Evolutionary conservation across 2,113 vertebrate genomes (phyloP).

Genomic region (Brachypteracias leptosomus): DNA sequence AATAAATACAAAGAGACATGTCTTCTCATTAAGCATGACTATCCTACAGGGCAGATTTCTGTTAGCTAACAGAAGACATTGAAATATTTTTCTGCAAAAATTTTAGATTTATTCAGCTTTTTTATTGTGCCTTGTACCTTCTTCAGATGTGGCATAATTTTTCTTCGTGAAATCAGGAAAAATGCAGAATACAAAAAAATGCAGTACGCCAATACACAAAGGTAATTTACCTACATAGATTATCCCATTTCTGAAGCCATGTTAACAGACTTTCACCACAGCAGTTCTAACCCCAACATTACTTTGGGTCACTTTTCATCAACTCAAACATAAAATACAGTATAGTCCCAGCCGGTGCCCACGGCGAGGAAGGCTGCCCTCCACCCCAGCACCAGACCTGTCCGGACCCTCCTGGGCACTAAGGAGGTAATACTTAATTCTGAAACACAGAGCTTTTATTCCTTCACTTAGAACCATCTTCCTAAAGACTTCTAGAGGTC

Average conservation of each 20-base stretch:
- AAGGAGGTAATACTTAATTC: neutral
- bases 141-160: neutral
- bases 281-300: neutral
- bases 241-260: neutral
- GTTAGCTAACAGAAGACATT: neutral
- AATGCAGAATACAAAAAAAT: neutral
- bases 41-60: neutral
- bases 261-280: neutral
- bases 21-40: neutral
- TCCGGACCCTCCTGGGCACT: neutral
- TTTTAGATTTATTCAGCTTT: neutral
- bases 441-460: neutral
- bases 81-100: neutral
- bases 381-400: neutral
- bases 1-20: neutral
- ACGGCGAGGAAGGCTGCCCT: fast-evolving
- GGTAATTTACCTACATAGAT: neutral
- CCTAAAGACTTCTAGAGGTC: neutral
- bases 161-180: neutral
- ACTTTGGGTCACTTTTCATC: neutral
- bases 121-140: neutral
- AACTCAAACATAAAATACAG: neutral
- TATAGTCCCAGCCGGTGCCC: fast-evolving
- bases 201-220: neutral
- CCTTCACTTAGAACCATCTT: neutral